Percentiles rank a stretch among this genome's conserved stretches.
phyloP scores from a whole-genome alignment of 2,113 vertebrate species.

The Notechis scutatus region DNA sequence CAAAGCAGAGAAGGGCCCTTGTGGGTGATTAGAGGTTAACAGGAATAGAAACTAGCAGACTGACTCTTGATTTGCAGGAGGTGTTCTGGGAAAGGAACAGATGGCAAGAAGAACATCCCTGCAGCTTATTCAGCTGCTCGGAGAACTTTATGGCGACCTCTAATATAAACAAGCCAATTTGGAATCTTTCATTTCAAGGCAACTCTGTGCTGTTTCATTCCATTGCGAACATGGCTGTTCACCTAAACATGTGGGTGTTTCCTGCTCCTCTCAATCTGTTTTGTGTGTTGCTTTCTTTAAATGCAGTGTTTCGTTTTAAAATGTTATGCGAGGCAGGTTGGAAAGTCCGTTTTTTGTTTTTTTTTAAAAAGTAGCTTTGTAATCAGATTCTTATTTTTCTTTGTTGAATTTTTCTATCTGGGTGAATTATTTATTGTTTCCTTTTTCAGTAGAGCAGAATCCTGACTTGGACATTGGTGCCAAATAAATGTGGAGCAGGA shows the following conservation, averaged over 20 bases:
- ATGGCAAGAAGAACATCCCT: constrained; percentile 81
- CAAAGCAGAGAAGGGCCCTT: constrained; percentile 64
- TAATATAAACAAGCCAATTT: constrained; percentile 68
- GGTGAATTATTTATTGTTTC: not conserved
- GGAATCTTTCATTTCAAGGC: constrained; percentile 60
- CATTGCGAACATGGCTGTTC: constrained; percentile 16
- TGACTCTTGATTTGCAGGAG: constrained; percentile 78
- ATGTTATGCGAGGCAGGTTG: not conserved
- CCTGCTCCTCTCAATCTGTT: not conserved
- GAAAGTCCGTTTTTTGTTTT: not conserved
- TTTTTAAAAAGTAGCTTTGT: not conserved
- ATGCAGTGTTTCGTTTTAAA: not conserved
- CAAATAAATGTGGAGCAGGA: not conserved
- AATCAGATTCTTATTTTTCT: constrained; percentile 14
- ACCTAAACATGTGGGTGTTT: constrained; percentile 41
- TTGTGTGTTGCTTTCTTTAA: not conserved
- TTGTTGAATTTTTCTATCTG: rapidly evolving
- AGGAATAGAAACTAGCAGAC: constrained; percentile 75
- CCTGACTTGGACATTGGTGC: constrained; percentile 19
- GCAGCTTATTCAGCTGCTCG: constrained; percentile 78
- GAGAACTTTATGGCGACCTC: constrained; percentile 71
- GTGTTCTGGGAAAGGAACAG: constrained; percentile 83
- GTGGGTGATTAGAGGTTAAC: constrained; percentile 87
- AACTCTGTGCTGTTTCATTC: constrained; percentile 48
- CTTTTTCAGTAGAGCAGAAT: constrained; percentile 30